These are phyloP conservation scores for Ostrea edulis DNA, from an alignment of 1,140 invertebrate genomes.

Conservation along the genomic window DNA sequence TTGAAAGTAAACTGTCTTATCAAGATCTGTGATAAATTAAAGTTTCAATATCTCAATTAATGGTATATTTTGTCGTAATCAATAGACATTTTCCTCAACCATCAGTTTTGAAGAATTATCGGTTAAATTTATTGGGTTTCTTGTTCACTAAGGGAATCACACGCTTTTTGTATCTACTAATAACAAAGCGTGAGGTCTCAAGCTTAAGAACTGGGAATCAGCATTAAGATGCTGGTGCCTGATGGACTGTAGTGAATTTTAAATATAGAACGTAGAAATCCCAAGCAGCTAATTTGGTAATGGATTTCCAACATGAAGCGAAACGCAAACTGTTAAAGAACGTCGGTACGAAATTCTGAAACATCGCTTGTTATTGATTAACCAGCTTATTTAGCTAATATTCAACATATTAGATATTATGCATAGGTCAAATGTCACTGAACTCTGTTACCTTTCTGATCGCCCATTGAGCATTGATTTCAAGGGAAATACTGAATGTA, in stretches of 20 bases:
- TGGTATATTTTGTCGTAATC: no score
- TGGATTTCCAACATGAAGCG: background rate
- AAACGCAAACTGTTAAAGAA: background rate
- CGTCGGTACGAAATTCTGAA: background rate
- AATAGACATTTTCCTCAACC: no score
- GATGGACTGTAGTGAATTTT: background rate
- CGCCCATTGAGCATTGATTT: background rate
- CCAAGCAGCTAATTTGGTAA: background rate
- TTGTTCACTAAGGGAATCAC: no score
- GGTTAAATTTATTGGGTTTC: no score
- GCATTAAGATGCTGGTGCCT: no score
- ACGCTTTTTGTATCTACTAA: no score
- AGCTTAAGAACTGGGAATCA: no score
- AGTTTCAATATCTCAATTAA: no score
- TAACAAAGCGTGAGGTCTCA: no score
- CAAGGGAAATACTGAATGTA: background rate
- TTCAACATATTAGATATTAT: background rate
- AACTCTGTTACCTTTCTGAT: background rate
- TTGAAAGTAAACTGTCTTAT: no score
- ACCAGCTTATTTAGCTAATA: constrained; percentile 15
- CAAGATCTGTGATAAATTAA: no score
- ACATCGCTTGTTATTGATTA: background rate
- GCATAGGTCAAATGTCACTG: background rate
- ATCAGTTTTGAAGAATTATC: no score
- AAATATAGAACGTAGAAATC: background rate